These are phyloP conservation scores for Dolomedes plantarius DNA, from an alignment of 2,888 invertebrate species.

Conservation along the genomic window DNA sequence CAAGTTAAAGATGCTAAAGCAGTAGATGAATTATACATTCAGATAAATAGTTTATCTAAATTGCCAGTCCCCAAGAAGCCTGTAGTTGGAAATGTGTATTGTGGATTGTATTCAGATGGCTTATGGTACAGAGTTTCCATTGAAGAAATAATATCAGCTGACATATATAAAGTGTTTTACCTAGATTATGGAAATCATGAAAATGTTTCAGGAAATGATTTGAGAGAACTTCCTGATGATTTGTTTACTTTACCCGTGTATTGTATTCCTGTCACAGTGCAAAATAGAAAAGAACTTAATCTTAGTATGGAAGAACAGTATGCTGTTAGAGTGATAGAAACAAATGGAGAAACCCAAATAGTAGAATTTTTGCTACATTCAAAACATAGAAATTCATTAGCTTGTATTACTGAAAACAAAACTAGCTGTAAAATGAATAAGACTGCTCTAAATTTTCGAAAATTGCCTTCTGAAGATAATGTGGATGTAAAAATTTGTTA, in stretches of 20 bases:
- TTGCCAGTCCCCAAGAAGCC: background rate
- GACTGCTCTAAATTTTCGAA: background rate
- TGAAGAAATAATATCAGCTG: background rate
- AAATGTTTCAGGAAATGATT: background rate
- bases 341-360: background rate
- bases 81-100: conserved; percentile 22
- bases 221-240: conserved; percentile 37
- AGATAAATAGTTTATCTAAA: conserved; percentile 9
- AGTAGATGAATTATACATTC: background rate
- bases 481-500: conserved; percentile 18
- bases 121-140: conserved; percentile 35
- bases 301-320: background rate
- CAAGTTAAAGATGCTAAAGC: conserved; percentile 19
- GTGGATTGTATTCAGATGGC: conserved; percentile 31
- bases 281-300: background rate
- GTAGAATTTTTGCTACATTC: conserved; percentile 1
- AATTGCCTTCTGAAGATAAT: background rate
- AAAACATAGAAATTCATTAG: background rate
- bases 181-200: conserved; percentile 51
- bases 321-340: conserved; percentile 23
- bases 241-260: conserved; percentile 31
- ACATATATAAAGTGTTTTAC: conserved; percentile 15
- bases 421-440: background rate
- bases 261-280: conserved; percentile 11
- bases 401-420: background rate